Evolutionary conservation across 1,140 invertebrate genomes (phyloP).

Genomic region (Drosophila auraria): DNA sequence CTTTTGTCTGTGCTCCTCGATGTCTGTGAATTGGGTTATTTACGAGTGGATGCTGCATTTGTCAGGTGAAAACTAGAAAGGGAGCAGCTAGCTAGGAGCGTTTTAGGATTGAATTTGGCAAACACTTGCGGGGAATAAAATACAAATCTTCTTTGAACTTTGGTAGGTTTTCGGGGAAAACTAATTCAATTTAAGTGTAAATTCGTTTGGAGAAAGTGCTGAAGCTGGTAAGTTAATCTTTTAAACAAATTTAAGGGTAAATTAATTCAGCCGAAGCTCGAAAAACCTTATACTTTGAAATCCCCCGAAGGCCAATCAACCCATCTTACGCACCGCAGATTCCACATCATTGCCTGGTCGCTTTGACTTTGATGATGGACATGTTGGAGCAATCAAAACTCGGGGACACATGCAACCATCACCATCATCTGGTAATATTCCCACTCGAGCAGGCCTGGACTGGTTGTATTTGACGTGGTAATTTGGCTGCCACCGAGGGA

Average conservation of each 20-base stretch:
- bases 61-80: slow-evolving; percentile 38
- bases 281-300: background rate
- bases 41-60: slow-evolving; percentile 39
- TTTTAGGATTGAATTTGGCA: slow-evolving; percentile 37
- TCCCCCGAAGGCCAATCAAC: background rate
- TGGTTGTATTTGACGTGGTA: background rate
- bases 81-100: background rate
- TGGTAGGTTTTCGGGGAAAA: background rate
- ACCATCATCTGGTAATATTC: slow-evolving; percentile 39
- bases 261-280: background rate
- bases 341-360: background rate
- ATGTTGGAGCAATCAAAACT: slow-evolving; percentile 19
- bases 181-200: slow-evolving; percentile 8
- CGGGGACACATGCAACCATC: background rate
- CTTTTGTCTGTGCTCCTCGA: slow-evolving; percentile 39
- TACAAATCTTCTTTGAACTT: background rate
- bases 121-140: background rate
- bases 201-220: too few species aligned
- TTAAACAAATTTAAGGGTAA: background rate
- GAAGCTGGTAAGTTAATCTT: too few species aligned
- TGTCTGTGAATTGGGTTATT: slow-evolving; percentile 40
- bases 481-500: slow-evolving; percentile 7
- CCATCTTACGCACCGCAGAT: background rate
- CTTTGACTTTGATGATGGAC: background rate
- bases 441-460: background rate